phyloP scores from a whole-genome alignment of 2,797 vertebrate genomes.

The Tadarida brasiliensis region DNA sequence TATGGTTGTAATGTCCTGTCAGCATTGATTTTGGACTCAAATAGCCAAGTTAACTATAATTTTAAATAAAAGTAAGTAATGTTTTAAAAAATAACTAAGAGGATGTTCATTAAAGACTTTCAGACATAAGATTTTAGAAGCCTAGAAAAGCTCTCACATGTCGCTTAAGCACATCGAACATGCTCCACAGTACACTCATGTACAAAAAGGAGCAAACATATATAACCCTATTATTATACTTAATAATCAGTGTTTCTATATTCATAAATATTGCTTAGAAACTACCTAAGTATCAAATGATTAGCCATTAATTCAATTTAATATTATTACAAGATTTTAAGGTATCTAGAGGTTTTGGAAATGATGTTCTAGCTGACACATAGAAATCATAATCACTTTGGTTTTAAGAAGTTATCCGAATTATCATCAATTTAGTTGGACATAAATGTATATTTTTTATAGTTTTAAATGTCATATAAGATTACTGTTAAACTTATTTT shows the following conservation, averaged over 20 bases:
- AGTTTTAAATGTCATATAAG: background rate
- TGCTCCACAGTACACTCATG: background rate
- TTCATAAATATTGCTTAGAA: background rate
- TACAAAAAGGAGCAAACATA: background rate
- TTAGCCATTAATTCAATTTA: background rate
- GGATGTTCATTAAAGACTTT: background rate
- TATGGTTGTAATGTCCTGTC: background rate
- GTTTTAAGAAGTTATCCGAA: background rate
- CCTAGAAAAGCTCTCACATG: background rate
- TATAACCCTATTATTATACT: background rate
- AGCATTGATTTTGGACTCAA: background rate
- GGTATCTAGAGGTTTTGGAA: background rate
- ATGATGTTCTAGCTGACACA: background rate
- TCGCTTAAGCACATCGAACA: background rate
- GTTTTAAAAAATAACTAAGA: background rate
- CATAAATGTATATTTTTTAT: background rate
- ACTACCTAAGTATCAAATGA: background rate
- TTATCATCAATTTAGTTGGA: background rate
- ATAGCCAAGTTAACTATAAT: background rate
- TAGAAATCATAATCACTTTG: background rate
- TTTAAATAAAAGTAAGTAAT: background rate
- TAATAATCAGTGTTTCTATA: background rate
- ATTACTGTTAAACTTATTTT: background rate
- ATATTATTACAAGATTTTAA: slow-evolving; percentile 12
- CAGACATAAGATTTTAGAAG: background rate